Evolutionary conservation across 2,113 vertebrate species (phyloP).

Genomic region (Ploceus nigricollis): DNA sequence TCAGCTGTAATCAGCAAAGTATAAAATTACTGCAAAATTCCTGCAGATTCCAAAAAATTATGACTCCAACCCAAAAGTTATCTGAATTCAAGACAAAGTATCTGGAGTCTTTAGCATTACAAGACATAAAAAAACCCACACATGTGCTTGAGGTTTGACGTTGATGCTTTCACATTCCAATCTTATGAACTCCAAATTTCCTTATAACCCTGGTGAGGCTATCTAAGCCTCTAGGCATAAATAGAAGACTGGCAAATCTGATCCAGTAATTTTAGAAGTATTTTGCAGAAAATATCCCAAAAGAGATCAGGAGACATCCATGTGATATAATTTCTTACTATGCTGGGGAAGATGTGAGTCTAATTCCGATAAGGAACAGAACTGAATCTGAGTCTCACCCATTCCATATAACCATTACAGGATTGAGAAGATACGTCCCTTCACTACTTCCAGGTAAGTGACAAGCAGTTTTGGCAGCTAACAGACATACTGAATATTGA

Average conservation of each 20-base stretch:
- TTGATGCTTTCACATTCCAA: background rate
- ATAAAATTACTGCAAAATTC: background rate
- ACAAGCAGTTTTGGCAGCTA: background rate
- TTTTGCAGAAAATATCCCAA: background rate
- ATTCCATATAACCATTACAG: background rate
- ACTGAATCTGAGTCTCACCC: background rate
- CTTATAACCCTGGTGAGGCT: background rate
- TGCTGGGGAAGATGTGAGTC: background rate
- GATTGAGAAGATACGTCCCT: background rate
- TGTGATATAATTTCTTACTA: background rate
- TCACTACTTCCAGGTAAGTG: background rate
- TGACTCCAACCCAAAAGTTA: background rate
- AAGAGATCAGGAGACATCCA: background rate
- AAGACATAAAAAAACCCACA: background rate
- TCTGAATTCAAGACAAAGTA: background rate
- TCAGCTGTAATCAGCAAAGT: background rate
- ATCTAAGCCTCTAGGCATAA: background rate
- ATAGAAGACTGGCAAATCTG: background rate
- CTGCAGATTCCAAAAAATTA: background rate
- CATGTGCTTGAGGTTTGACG: background rate
- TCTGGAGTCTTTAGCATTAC: background rate
- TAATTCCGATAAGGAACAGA: background rate
- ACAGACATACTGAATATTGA: background rate
- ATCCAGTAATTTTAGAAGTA: background rate
- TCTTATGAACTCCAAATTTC: background rate